A percentile compares a stretch with the other conserved stretches of the same genome.
Conservation (phyloP, 2,797 vertebrate species). For the Trachops cirrhosus region DNA sequence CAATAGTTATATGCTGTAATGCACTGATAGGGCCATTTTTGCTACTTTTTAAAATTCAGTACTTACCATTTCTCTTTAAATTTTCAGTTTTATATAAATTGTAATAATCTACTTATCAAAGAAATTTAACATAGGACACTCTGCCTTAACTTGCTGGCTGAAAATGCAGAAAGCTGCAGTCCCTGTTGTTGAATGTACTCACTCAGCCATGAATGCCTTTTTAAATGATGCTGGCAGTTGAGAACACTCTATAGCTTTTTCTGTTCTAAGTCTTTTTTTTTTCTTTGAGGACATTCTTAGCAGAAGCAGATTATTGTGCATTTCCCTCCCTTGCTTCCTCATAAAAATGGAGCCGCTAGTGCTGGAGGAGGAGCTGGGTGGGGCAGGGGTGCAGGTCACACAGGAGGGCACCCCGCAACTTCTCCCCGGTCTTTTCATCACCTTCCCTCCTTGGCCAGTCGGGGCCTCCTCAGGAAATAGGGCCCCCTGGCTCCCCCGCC, state of each 20-base stretch:
- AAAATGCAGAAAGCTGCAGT: background rate
- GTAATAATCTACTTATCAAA: background rate
- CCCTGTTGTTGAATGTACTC: background rate
- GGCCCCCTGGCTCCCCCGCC: background rate
- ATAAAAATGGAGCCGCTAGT: background rate
- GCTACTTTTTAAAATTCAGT: background rate
- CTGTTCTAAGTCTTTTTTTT: background rate
- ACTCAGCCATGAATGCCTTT: background rate
- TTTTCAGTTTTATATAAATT: background rate
- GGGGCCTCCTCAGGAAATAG: background rate
- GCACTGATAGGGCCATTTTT: background rate
- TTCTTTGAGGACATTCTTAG: background rate
- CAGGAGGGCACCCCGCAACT: rapidly evolving
- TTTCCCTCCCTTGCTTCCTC: background rate
- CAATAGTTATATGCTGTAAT: background rate
- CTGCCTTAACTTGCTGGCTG: background rate
- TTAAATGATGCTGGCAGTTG: background rate
- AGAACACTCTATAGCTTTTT: background rate
- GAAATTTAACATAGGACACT: background rate
- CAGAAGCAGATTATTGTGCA: background rate
- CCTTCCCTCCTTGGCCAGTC: background rate
- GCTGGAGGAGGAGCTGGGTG: background rate
- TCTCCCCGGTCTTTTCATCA: background rate
- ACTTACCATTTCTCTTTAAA: background rate
- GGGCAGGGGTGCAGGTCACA: background rate